These are phyloP conservation scores for Limnodromus scolopaceus DNA, from an alignment of 2,797 vertebrate species.

Conservation along the genomic window DNA sequence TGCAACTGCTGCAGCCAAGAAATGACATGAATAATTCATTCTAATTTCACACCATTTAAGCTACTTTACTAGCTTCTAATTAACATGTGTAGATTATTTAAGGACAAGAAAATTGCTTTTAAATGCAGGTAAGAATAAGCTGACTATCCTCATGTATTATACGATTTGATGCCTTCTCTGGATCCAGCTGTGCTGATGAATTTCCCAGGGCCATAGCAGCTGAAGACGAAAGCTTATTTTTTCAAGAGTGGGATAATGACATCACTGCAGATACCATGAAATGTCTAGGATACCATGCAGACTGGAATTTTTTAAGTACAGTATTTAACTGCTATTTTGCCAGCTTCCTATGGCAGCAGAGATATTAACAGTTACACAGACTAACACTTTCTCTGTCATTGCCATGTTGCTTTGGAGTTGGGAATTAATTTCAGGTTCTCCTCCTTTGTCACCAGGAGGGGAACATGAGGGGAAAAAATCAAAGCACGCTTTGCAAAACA, in stretches of 20 bases:
- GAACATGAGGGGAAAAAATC: not conserved
- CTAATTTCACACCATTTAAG: slow-evolving; percentile 73
- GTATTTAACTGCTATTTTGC: not conserved
- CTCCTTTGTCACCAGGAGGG: not conserved
- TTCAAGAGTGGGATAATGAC: not conserved
- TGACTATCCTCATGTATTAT: slow-evolving; percentile 16
- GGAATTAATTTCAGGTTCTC: not conserved
- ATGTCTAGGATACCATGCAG: not conserved
- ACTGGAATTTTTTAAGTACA: not conserved
- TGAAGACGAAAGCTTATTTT: not conserved
- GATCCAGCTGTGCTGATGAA: not conserved
- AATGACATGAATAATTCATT: slow-evolving; percentile 71
- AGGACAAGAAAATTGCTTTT: slow-evolving; percentile 72
- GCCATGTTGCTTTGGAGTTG: not conserved
- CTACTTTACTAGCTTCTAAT: slow-evolving; percentile 72
- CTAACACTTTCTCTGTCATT: not conserved
- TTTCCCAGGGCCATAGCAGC: not conserved
- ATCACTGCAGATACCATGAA: not conserved
- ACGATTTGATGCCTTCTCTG: slow-evolving; percentile 2
- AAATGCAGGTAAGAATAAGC: slow-evolving; percentile 67
- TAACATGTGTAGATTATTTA: slow-evolving; percentile 74
- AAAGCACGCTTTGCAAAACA: not conserved
- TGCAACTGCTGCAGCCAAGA: slow-evolving; percentile 40
- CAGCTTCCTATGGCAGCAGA: not conserved
- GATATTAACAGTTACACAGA: not conserved